These are phyloP conservation scores for Alsophila aescularia DNA, from an alignment of 2,888 invertebrate genomes.

Conservation along the genomic window DNA sequence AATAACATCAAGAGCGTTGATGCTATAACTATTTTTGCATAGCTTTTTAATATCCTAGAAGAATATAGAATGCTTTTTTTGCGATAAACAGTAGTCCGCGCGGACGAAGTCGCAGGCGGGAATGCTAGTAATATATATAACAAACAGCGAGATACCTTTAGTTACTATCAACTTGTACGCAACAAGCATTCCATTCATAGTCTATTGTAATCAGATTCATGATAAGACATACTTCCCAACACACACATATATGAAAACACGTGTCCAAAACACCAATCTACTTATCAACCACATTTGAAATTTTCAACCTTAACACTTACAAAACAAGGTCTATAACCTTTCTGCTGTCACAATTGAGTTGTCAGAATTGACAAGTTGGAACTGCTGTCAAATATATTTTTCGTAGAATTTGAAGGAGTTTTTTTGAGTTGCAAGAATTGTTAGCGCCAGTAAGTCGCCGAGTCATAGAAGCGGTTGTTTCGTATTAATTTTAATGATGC, in stretches of 20 bases:
- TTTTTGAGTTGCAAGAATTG: constrained; percentile 4
- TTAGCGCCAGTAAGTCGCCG: not conserved
- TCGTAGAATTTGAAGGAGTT: not conserved
- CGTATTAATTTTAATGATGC: not conserved
- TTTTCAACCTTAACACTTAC: not conserved
- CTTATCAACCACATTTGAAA: not conserved
- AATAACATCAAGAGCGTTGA: too few relatives aligned
- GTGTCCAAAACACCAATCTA: not conserved
- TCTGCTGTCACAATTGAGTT: not conserved
- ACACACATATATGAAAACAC: not conserved
- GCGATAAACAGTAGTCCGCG: too few relatives aligned
- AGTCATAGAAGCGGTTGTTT: not conserved
- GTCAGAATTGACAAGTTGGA: not conserved
- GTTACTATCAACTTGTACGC: not conserved
- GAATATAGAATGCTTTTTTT: too few relatives aligned
- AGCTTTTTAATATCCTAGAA: too few relatives aligned
- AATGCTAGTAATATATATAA: too few relatives aligned
- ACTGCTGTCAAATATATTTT: constrained; percentile 1
- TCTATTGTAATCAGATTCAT: not conserved
- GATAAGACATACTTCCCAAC: constrained; percentile 1
- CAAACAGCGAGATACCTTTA: not conserved
- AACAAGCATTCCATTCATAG: constrained; percentile 2
- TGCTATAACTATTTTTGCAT: too few relatives aligned
- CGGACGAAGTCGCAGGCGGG: not conserved
- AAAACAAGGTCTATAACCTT: not conserved